phyloP scores from a whole-genome alignment of 2,888 invertebrate genomes.

The Sarcophaga variegata region DNA sequence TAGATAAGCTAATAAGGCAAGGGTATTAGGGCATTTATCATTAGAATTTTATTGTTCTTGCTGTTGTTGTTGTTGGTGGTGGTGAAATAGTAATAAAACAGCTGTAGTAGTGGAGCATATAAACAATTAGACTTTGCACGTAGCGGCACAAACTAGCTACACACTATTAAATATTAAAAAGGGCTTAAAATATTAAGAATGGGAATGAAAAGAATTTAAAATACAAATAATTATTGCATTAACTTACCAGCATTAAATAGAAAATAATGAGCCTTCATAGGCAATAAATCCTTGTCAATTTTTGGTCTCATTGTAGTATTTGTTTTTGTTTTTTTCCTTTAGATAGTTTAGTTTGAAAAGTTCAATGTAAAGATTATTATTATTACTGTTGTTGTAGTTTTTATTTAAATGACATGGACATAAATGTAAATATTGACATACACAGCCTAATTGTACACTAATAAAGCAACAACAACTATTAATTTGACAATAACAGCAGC shows the following conservation, averaged over 20 bases:
- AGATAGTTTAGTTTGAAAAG: conserved; percentile 1
- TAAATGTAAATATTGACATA: conserved; percentile 30
- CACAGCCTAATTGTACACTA: conserved; percentile 5
- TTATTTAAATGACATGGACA: background rate
- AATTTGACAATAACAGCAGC: background rate
- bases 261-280: conserved; percentile 94
- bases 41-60: background rate
- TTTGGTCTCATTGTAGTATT: conserved; percentile 75
- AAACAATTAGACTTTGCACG: conserved; percentile 25
- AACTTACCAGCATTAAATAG: conserved; percentile 92
- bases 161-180: background rate
- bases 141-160: background rate
- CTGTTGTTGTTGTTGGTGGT: background rate
- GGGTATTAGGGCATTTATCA: background rate
- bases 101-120: background rate
- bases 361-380: conserved; percentile 23
- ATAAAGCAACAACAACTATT: conserved; percentile 16
- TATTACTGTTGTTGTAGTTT: conserved; percentile 28
- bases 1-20: background rate
- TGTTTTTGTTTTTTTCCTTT: conserved; percentile 8
- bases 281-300: conserved; percentile 89
- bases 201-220: background rate
- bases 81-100: background rate
- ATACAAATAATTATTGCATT: background rate
- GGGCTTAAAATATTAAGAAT: background rate